Percentiles rank a stretch among this genome's conserved stretches.
phyloP scores from a whole-genome alignment of 1,140 invertebrate genomes.

The Pogonus chalceus region DNA sequence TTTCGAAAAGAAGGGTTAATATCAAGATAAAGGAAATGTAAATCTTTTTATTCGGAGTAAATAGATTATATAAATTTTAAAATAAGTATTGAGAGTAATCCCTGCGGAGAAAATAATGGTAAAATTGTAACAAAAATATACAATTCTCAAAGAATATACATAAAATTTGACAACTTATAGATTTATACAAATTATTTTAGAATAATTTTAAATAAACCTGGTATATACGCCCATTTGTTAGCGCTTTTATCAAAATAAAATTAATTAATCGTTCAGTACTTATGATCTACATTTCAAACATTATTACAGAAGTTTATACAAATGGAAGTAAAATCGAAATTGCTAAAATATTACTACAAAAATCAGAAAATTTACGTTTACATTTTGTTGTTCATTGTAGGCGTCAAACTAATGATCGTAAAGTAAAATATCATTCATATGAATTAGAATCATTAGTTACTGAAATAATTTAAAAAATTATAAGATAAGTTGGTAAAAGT shows the following conservation, averaged over 20 bases:
- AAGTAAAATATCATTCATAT: conserved; percentile 30
- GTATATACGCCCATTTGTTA: conserved; percentile 20
- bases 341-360: conserved; percentile 15
- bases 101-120: conserved; percentile 19
- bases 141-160: conserved; percentile 25
- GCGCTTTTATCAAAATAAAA: conserved; percentile 21
- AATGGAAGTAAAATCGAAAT: conserved; percentile 9
- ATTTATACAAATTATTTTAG: conserved; percentile 29
- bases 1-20: conserved; percentile 15
- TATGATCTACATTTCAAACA: too few relatives aligned
- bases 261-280: too few relatives aligned
- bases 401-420: conserved; percentile 28
- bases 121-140: conserved; percentile 16
- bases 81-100: conserved; percentile 13
- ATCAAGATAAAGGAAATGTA: conserved; percentile 22
- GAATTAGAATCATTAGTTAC: conserved; percentile 32
- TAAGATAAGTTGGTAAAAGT: conserved; percentile 29
- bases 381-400: conserved; percentile 18
- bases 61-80: conserved; percentile 18
- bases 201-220: conserved; percentile 28
- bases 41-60: conserved; percentile 18
- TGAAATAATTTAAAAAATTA: conserved; percentile 24
- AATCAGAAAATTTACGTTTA: conserved; percentile 13
- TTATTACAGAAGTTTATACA: conserved; percentile 12
- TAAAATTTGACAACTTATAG: too few relatives aligned